Evolutionary conservation across 2,797 vertebrate genomes (phyloP).

Genomic region (Thamnophis elegans): DNA sequence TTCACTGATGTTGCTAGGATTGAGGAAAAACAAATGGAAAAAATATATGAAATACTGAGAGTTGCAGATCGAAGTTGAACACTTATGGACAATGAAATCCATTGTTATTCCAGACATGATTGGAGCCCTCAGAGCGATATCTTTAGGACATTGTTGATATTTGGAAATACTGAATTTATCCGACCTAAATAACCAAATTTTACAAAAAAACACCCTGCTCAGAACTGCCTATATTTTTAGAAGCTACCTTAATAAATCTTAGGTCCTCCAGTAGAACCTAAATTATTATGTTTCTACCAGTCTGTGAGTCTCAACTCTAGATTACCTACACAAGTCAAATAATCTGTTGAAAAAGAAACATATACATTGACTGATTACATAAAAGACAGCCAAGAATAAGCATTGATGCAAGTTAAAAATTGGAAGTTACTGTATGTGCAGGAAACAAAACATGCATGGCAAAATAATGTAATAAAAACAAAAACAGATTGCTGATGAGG

Average conservation of each 20-base stretch:
- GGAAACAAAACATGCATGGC: background rate
- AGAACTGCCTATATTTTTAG: background rate
- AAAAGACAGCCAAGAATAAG: background rate
- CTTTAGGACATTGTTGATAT: background rate
- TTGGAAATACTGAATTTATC: background rate
- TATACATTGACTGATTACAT: background rate
- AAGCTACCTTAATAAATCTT: background rate
- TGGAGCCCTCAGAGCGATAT: background rate
- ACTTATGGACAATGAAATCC: background rate
- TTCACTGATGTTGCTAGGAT: background rate
- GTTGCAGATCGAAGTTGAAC: background rate
- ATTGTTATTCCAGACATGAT: background rate
- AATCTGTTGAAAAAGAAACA: background rate
- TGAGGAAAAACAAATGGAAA: background rate
- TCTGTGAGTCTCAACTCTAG: background rate
- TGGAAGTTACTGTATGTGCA: background rate
- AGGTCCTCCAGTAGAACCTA: background rate
- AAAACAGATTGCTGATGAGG: background rate
- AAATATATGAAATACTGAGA: background rate
- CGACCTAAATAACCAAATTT: background rate
- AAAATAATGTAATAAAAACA: background rate
- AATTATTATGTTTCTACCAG: background rate
- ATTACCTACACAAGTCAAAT: background rate
- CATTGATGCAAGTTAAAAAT: background rate
- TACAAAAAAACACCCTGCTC: background rate